Percentiles rank a stretch among this genome's conserved stretches.
Conservation (phyloP, 2,113 vertebrate species). For the Amazona vittata region DNA sequence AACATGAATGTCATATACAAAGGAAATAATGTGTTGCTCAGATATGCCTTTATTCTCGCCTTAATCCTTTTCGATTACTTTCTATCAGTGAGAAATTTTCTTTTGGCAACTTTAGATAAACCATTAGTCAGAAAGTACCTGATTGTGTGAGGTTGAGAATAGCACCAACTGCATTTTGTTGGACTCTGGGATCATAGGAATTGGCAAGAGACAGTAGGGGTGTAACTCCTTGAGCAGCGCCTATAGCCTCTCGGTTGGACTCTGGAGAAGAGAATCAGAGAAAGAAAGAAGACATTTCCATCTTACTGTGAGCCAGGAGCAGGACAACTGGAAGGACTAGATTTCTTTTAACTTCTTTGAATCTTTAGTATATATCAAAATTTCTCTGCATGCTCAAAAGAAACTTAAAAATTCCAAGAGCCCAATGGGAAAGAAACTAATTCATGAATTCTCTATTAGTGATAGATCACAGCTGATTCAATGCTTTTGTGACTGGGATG, state of each 20-base stretch:
- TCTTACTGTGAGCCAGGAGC: background rate
- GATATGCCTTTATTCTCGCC: background rate
- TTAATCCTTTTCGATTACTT: background rate
- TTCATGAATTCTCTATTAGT: background rate
- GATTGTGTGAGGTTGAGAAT: constrained; percentile 81
- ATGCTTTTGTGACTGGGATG: background rate
- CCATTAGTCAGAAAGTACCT: constrained; percentile 57
- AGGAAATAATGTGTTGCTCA: background rate
- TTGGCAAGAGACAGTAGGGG: constrained; percentile 78
- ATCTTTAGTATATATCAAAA: background rate
- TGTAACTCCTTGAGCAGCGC: constrained; percentile 70
- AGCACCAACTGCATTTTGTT: constrained; percentile 80
- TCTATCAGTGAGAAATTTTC: background rate
- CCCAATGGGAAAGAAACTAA: background rate
- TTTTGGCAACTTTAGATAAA: background rate
- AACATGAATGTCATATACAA: background rate
- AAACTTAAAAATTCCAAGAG: background rate
- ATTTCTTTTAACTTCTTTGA: background rate
- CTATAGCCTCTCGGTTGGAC: constrained; percentile 75
- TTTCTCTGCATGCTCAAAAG: background rate
- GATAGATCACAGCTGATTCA: background rate
- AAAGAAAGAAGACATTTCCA: background rate
- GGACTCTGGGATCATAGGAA: constrained; percentile 79
- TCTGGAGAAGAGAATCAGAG: constrained; percentile 60
- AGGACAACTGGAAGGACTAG: background rate